Percentiles rank a stretch among this genome's conserved stretches.
Evolutionary conservation across 92 coral and sea anemone species (phyloP).

Genomic region (Micromussa lordhowensis): DNA sequence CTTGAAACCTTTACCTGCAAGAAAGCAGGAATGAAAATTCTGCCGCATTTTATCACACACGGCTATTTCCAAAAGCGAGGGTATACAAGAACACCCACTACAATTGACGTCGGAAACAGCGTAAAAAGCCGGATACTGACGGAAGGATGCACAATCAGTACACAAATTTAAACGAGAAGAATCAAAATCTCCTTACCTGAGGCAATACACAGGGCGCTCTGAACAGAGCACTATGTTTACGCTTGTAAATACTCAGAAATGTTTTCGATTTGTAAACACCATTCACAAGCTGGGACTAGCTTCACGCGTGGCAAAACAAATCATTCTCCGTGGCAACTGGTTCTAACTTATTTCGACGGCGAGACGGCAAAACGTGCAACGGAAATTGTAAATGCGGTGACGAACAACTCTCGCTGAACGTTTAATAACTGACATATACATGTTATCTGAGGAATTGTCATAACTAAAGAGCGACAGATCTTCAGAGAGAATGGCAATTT

Average conservation of each 20-base stretch:
- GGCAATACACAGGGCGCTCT: neutral
- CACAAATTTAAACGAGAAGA: neutral
- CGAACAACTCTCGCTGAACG: neutral
- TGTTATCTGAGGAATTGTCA: no score
- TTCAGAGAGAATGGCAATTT: neutral
- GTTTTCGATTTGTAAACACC: neutral
- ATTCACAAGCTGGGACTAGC: slow-evolving; percentile 30
- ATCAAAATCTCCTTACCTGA: neutral
- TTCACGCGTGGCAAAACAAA: slow-evolving; percentile 26
- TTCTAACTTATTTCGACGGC: neutral
- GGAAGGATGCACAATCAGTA: neutral
- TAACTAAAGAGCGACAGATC: neutral
- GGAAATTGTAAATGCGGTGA: neutral
- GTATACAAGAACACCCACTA: neutral
- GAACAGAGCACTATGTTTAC: neutral
- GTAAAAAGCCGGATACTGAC: neutral
- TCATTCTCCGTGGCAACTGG: neutral
- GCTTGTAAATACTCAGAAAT: neutral
- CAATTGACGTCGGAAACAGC: neutral
- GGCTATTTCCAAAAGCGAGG: no score
- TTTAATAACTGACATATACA: neutral
- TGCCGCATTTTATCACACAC: neutral
- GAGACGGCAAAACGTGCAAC: neutral
- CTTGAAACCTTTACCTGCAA: neutral
- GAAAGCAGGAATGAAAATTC: neutral